These are phyloP conservation scores for Glaucomys volans DNA, from an alignment of 2,113 vertebrate species.

Conservation along the genomic window DNA sequence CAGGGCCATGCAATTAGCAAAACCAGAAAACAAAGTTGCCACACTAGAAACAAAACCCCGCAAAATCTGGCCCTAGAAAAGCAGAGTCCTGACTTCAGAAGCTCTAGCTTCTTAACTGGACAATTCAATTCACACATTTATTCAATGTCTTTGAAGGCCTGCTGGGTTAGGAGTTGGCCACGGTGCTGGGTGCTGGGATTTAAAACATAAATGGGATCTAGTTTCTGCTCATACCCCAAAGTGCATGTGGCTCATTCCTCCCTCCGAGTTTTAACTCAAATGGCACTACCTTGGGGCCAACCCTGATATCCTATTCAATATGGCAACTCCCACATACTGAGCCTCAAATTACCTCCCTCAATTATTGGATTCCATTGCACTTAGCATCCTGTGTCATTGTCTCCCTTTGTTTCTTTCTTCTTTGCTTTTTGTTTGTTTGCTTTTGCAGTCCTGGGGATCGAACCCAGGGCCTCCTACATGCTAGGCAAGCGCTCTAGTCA, in stretches of 20 bases:
- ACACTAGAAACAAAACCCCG: conserved; percentile 43
- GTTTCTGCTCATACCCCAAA: neutral
- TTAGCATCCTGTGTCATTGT: neutral
- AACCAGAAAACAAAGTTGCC: conserved; percentile 53
- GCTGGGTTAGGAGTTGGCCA: neutral
- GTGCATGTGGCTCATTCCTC: fast-evolving
- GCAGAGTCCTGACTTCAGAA: neutral
- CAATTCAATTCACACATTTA: neutral
- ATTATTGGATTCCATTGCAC: neutral
- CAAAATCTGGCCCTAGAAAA: neutral
- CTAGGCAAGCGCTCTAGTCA: too few relatives aligned
- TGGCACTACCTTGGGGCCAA: neutral
- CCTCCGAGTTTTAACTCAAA: neutral
- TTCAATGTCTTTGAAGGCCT: neutral
- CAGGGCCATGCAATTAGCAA: conserved; percentile 4
- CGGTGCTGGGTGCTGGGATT: neutral
- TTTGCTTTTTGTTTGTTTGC: too few relatives aligned
- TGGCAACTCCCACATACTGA: neutral
- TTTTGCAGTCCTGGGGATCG: too few relatives aligned
- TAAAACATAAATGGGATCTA: neutral
- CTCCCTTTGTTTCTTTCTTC: neutral
- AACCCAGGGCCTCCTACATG: too few relatives aligned
- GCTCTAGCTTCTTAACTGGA: neutral
- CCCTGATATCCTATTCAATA: neutral
- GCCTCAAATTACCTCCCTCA: fast-evolving